Conservation (phyloP, 1,140 invertebrate species). For the Dendrolimus punctatus region DNA sequence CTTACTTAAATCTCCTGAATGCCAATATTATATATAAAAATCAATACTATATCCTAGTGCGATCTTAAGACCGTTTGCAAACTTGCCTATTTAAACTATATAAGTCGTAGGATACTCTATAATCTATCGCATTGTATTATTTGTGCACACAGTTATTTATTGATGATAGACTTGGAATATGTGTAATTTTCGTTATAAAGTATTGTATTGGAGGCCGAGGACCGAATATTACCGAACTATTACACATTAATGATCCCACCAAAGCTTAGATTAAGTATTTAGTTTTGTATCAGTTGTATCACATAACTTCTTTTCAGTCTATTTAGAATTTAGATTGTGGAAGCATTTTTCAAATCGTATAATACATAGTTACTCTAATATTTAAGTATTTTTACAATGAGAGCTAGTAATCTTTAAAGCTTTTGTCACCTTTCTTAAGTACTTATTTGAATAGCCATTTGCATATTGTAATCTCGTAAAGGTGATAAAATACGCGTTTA, state of each 20-base stretch:
- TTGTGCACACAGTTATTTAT: constrained; percentile 2
- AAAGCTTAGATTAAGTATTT: constrained; percentile 67
- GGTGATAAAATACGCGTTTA: constrained; percentile 8
- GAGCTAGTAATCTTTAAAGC: constrained; percentile 1
- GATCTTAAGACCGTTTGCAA: constrained; percentile 4
- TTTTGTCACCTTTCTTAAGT: constrained; percentile 4
- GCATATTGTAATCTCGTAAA: background rate
- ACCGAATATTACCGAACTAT: constrained; percentile 41
- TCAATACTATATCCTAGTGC: background rate
- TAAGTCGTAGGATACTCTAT: background rate
- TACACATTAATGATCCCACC: constrained; percentile 67
- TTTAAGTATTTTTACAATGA: background rate
- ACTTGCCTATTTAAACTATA: constrained; percentile 6
- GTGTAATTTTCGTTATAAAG: constrained; percentile 1
- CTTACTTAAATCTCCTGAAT: background rate
- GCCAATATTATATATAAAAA: background rate
- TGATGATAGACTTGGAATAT: background rate
- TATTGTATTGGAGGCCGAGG: constrained; percentile 12
- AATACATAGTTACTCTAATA: constrained; percentile 9
- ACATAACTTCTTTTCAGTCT: constrained; percentile 26
- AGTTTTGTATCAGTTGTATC: constrained; percentile 29
- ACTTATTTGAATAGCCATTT: background rate
- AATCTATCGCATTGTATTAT: background rate
- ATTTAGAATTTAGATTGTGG: constrained; percentile 20
- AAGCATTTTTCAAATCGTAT: constrained; percentile 35